These are phyloP conservation scores for Sinelater perroti DNA, from an alignment of 2,888 invertebrate species.

Conservation along the genomic window DNA sequence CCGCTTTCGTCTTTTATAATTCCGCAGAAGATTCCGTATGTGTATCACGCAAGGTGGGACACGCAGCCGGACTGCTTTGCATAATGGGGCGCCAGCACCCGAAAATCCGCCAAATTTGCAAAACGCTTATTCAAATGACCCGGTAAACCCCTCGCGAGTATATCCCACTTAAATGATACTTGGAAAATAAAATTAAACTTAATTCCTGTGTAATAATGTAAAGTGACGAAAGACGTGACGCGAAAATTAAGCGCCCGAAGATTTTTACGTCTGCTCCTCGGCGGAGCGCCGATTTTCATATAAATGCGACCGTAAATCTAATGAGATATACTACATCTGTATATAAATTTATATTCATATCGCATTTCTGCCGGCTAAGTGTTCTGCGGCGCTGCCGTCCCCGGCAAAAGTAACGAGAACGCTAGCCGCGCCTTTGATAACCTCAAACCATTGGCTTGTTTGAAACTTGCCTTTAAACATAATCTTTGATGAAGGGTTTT, in stretches of 20 bases:
- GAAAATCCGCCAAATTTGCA: slow-evolving; percentile 55
- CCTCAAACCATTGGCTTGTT: slow-evolving; percentile 11
- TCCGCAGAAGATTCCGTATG: slow-evolving; percentile 44
- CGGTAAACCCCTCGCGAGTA: slow-evolving; percentile 41
- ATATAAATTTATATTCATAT: slow-evolving; percentile 29
- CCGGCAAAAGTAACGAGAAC: slow-evolving; percentile 5
- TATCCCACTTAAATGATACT: slow-evolving; percentile 44
- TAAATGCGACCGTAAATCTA: slow-evolving; percentile 26
- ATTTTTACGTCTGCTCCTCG: slow-evolving; percentile 31
- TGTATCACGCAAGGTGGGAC: slow-evolving; percentile 48
- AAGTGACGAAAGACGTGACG: slow-evolving; percentile 43
- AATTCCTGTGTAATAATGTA: slow-evolving; percentile 44
- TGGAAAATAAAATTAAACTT: slow-evolving; percentile 45
- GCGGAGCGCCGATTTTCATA: slow-evolving; percentile 29
- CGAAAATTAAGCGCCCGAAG: slow-evolving; percentile 40
- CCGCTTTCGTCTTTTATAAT: slow-evolving; percentile 30
- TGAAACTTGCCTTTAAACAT: slow-evolving; percentile 8
- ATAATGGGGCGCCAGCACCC: slow-evolving; percentile 51
- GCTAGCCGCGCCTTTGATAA: slow-evolving; percentile 12
- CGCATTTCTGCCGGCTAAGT: slow-evolving; percentile 25
- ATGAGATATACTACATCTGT: slow-evolving; percentile 22
- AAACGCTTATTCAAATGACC: slow-evolving; percentile 56
- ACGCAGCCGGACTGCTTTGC: slow-evolving; percentile 49
- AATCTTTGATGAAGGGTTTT: slow-evolving; percentile 18
- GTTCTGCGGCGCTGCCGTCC: slow-evolving; percentile 17